phyloP scores from a whole-genome alignment of 2,797 vertebrate genomes.

The Luscinia luscinia region DNA sequence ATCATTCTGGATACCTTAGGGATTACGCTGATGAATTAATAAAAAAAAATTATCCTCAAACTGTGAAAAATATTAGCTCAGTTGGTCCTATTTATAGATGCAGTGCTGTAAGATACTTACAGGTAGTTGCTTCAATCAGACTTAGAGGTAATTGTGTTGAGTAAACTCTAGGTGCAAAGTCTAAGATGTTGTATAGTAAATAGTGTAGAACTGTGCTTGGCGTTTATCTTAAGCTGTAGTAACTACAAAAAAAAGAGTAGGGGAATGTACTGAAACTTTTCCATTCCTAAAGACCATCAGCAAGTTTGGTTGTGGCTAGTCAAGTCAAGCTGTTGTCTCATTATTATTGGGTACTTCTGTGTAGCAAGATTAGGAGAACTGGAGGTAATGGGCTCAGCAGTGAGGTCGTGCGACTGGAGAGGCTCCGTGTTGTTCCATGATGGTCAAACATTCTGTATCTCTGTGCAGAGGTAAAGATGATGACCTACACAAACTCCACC shows the following conservation, averaged over 20 bases:
- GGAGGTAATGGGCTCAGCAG: not conserved
- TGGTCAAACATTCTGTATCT: fast-evolving
- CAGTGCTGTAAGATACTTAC: not conserved
- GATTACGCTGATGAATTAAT: not conserved
- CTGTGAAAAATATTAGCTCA: not conserved
- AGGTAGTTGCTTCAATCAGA: not conserved
- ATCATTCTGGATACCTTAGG: not conserved
- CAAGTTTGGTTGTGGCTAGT: not conserved
- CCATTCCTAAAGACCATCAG: not conserved
- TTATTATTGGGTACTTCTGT: not conserved
- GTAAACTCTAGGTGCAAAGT: not conserved
- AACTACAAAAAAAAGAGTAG: not conserved
- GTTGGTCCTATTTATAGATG: not conserved
- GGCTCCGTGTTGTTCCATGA: not conserved
- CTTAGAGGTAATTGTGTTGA: not conserved
- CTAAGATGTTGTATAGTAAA: not conserved
- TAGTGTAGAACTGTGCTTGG: not conserved
- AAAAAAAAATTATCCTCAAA: not conserved
- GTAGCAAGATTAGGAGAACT: not conserved
- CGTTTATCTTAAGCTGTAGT: not conserved
- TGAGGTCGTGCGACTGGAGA: fast-evolving
- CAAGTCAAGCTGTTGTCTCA: not conserved
- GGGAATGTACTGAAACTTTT: not conserved
- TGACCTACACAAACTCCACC: not conserved
- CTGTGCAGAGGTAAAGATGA: not conserved